These are phyloP conservation scores for Phoxinus dragarum DNA, from an alignment of 2,797 vertebrate species.

Conservation along the genomic window DNA sequence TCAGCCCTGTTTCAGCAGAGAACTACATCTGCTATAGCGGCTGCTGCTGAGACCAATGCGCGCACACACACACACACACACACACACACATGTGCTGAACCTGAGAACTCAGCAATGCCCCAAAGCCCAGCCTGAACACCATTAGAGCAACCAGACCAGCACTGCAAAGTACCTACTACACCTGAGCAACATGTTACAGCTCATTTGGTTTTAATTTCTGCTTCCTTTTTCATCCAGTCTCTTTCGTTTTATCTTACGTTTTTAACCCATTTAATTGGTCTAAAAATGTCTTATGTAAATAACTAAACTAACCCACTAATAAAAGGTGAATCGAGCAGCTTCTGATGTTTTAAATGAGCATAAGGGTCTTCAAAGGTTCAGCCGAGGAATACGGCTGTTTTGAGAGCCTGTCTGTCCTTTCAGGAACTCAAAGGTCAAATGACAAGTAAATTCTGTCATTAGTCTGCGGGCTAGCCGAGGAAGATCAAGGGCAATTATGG, in stretches of 20 bases:
- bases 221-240: background rate
- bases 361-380: background rate
- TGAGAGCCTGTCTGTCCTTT: slow-evolving; percentile 25
- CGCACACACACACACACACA: background rate
- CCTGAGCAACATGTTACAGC: background rate
- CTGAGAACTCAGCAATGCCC: slow-evolving; percentile 22
- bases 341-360: slow-evolving; percentile 4
- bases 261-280: slow-evolving; percentile 3
- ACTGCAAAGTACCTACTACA: background rate
- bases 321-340: background rate
- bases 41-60: slow-evolving; percentile 11
- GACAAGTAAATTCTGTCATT: slow-evolving; percentile 32
- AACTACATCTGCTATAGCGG: slow-evolving; percentile 24
- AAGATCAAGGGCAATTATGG: slow-evolving; percentile 28
- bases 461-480: slow-evolving; percentile 7
- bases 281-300: slow-evolving; percentile 39
- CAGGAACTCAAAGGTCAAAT: slow-evolving; percentile 47
- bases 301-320: slow-evolving; percentile 23
- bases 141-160: slow-evolving; percentile 13
- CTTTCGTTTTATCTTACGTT: background rate
- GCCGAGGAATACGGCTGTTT: background rate
- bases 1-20: slow-evolving; percentile 46
- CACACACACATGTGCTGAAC: slow-evolving; percentile 6
- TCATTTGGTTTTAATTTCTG: background rate
- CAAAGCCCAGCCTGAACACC: slow-evolving; percentile 6